These are phyloP conservation scores for Mylabris sibirica DNA, from an alignment of 2,888 invertebrate species.

Conservation along the genomic window DNA sequence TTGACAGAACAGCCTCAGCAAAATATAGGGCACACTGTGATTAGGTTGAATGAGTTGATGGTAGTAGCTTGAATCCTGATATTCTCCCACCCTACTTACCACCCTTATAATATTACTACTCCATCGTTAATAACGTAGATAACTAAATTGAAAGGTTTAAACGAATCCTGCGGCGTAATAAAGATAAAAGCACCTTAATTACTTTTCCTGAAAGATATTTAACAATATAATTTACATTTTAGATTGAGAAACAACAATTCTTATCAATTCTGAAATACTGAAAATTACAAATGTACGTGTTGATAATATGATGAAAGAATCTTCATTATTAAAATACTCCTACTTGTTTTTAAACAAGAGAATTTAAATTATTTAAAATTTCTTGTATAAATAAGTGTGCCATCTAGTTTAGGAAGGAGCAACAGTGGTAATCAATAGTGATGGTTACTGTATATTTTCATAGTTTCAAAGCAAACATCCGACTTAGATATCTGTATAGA, in stretches of 20 bases:
- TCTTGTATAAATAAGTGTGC: neutral
- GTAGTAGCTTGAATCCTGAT: neutral
- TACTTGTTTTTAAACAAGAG: too few species aligned
- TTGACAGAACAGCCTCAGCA: constrained; percentile 36
- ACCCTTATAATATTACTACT: neutral
- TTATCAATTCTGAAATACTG: too few species aligned
- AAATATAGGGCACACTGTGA: neutral
- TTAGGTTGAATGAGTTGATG: neutral
- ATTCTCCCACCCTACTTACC: neutral
- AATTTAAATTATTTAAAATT: too few species aligned
- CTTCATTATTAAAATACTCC: too few species aligned
- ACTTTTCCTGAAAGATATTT: neutral
- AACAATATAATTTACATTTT: neutral
- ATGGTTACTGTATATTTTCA: neutral
- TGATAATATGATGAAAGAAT: too few species aligned
- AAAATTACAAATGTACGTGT: too few species aligned
- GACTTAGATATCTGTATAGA: too few species aligned
- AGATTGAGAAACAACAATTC: too few species aligned
- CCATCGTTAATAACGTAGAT: neutral
- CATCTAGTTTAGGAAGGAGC: neutral
- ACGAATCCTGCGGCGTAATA: neutral
- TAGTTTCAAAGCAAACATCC: neutral
- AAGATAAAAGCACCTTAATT: neutral
- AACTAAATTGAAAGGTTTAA: constrained; percentile 8
- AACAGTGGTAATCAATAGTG: neutral